Base-by-base conservation (phyloP, 2,888 invertebrate species). In the Xestobium rufovillosum region DNA sequence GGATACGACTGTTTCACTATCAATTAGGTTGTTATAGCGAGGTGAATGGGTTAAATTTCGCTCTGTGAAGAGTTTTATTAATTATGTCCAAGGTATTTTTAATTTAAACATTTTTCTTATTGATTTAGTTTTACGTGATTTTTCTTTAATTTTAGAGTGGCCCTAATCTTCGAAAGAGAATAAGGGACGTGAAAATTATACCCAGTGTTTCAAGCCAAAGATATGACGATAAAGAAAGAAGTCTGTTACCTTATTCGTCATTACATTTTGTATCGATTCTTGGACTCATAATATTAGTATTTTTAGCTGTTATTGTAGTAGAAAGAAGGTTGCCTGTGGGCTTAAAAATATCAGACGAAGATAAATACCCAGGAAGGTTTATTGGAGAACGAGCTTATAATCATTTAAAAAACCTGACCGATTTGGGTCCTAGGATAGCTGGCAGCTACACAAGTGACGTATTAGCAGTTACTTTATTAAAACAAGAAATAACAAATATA, bases 361-460 rank as follows among this genome's bases (percentile, higher is more conserved):
- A 50, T 6, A 52, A 55, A 40, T 44, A 68, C 50, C 63, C 65
- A 0, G 57, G 65, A 32, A 59, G 68, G 31, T 79, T 79, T 55
- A 71, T 75, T 43, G 83, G 77, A 1, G 76, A 78, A 57, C 62
- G 75, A 14, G 83, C 85, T 2, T 71, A 78, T 59, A 69, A 71
- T 25, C 75, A 78, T 57, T 69, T 86, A 41, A 69, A 72, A 47
- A 73, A 75, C 52, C 65, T 79, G 45, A 77, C 78, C 9, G 61
- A 68, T 27, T 69, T 78, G 36, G 80, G 79, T 0, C 75, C 79
- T 0, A 57, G 78, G 57, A 73, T 72, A 3, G 73, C 77, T 12
- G 83, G 82, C 10, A 82, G 81, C 55, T 69, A 75, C 43, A 77
- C 72, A 41, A 82, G 81, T 59, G 81, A 83, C 65, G 68, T 76